phyloP scores from a whole-genome alignment of 2,113 vertebrate genomes.

The Furnarius figulus region DNA sequence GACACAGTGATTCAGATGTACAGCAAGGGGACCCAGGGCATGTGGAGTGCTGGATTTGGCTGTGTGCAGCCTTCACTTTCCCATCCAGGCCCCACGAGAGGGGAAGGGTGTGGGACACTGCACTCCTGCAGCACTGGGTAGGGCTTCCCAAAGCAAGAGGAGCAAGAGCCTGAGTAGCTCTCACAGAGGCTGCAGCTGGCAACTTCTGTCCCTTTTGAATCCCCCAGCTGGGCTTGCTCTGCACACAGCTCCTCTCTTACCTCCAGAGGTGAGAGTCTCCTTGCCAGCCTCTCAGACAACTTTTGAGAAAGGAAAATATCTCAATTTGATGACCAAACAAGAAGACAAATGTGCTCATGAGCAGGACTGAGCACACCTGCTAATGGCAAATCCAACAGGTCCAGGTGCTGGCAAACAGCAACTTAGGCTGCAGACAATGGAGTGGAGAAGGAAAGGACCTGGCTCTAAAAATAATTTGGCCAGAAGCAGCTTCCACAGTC shows the following conservation, averaged over 20 bases:
- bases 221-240: background rate
- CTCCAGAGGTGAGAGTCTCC: background rate
- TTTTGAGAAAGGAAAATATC: background rate
- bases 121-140: background rate
- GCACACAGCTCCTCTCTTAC: background rate
- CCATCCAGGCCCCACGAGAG: rapidly evolving
- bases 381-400: background rate
- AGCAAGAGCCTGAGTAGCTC: background rate
- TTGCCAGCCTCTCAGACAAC: background rate
- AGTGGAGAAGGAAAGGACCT: background rate
- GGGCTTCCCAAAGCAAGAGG: background rate
- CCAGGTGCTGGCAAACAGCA: background rate
- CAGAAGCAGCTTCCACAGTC: background rate
- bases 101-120: background rate
- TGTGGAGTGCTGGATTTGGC: background rate
- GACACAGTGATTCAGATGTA: background rate
- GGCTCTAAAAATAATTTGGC: background rate
- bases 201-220: background rate
- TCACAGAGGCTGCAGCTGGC: background rate
- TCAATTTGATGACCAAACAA: background rate
- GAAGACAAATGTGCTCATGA: background rate
- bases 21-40: background rate
- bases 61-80: background rate
- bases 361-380: background rate
- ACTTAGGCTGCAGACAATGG: background rate